A percentile compares a stretch with the other conserved stretches of the same genome.
These are phyloP conservation scores for Asteroscopus sphinx DNA, from an alignment of 2,888 invertebrate genomes.

Conservation along the genomic window DNA sequence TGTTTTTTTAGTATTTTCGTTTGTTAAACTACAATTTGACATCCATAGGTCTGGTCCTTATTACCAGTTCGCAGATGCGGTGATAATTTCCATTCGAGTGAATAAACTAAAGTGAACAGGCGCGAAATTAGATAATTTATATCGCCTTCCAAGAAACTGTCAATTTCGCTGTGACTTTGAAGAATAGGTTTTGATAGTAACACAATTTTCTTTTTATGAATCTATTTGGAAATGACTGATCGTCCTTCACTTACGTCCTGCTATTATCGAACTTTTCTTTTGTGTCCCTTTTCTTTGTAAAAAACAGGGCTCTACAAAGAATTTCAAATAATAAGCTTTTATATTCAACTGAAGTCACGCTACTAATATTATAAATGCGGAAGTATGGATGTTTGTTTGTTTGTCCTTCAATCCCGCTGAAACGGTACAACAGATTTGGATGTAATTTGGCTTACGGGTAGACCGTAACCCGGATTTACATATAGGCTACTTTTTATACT, in stretches of 20 bases:
- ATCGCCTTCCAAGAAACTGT: conserved; percentile 1
- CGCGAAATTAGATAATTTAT: conserved; percentile 1
- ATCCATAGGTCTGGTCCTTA: too few species aligned
- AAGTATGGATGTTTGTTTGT: too few species aligned
- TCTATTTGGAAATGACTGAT: conserved; percentile 25
- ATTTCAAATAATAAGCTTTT: conserved; percentile 8
- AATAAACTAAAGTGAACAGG: neutral
- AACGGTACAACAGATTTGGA: too few species aligned
- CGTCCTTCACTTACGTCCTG: conserved; percentile 5
- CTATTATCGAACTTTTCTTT: conserved; percentile 17
- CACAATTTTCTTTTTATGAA: neutral
- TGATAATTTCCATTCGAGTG: neutral
- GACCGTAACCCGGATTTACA: too few species aligned
- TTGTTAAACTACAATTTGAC: too few species aligned
- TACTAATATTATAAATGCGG: too few species aligned
- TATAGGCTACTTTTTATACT: too few species aligned
- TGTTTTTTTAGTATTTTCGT: too few species aligned
- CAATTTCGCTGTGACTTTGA: conserved; percentile 2
- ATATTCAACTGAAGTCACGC: conserved; percentile 5
- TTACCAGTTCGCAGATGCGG: too few species aligned
- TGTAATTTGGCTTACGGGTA: too few species aligned
- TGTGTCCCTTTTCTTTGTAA: conserved; percentile 13
- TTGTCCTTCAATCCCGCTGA: too few species aligned
- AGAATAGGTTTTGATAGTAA: neutral
- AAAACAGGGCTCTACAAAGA: conserved; percentile 9